Percentiles rank a stretch among this genome's conserved stretches.
Conservation (phyloP, 53 echinoderm and acorn worm species). For the Stichopus horrens region DNA sequence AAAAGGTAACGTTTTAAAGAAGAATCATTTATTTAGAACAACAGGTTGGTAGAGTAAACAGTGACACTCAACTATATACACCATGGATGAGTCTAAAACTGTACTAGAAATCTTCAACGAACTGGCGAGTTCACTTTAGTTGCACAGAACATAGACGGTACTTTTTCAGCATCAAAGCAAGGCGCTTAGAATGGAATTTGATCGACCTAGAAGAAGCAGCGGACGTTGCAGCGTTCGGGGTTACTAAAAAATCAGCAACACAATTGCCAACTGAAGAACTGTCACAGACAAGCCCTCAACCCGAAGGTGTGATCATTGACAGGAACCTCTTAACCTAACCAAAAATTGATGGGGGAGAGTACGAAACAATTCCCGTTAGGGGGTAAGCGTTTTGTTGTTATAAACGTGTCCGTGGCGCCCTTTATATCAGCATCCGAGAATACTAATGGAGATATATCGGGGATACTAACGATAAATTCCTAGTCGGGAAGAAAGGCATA, state of each 20-base stretch:
- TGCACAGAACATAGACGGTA: neutral
- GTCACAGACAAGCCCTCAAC: neutral
- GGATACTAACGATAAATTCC: neutral
- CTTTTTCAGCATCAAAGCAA: slow-evolving; percentile 5
- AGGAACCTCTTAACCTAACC: neutral
- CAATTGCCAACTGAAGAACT: neutral
- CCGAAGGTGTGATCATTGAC: neutral
- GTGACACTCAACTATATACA: neutral
- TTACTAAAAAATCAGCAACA: neutral
- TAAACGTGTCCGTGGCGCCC: neutral
- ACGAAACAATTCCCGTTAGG: neutral
- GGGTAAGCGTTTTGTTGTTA: slow-evolving; percentile 8
- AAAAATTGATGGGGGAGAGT: neutral
- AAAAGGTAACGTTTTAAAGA: too few species aligned
- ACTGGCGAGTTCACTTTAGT: slow-evolving; percentile 8
- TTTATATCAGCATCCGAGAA: slow-evolving; percentile 16
- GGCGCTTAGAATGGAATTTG: neutral
- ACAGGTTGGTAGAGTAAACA: too few species aligned
- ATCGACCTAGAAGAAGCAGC: neutral
- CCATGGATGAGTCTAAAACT: slow-evolving; percentile 12
- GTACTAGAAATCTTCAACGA: slow-evolving; percentile 7
- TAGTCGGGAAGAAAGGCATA: slow-evolving; percentile 5
- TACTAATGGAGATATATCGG: slow-evolving; percentile 16
- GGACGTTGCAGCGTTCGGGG: neutral
- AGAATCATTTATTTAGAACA: too few species aligned